Evolutionary conservation across 2,797 vertebrate species (phyloP).

Genomic region (Myotis findleyi): DNA sequence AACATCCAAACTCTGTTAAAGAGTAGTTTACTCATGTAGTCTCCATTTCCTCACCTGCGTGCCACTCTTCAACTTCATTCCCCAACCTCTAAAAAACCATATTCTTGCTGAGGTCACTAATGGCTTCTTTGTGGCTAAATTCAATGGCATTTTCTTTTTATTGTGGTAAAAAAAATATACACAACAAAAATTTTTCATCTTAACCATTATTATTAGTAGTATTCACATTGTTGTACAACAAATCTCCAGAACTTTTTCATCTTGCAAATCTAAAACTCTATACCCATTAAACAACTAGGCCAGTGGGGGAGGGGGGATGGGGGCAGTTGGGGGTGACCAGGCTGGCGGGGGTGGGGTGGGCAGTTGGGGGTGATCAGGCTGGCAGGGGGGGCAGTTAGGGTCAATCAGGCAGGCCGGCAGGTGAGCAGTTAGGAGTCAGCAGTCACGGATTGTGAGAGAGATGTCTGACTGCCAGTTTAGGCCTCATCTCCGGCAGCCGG

Average conservation of each 20-base stretch:
- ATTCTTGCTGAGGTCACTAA: not conserved
- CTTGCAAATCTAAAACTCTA: not conserved
- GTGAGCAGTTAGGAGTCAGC: too few relatives aligned
- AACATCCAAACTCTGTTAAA: not conserved
- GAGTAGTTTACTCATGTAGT: not conserved
- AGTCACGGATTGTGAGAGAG: too few relatives aligned
- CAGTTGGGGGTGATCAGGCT: too few relatives aligned
- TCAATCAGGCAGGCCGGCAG: too few relatives aligned
- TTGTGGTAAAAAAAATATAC: not conserved
- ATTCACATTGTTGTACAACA: not conserved
- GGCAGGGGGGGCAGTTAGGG: too few relatives aligned
- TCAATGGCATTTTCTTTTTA: not conserved
- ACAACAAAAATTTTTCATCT: not conserved
- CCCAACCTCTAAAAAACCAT: not conserved
- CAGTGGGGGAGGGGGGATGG: too few relatives aligned
- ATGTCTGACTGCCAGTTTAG: too few relatives aligned
- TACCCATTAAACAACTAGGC: not conserved
- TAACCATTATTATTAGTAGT: not conserved
- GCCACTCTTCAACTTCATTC: not conserved
- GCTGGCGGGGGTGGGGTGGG: too few relatives aligned
- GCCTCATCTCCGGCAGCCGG: too few relatives aligned
- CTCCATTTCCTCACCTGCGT: not conserved
- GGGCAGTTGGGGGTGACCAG: too few relatives aligned
- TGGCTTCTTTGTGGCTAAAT: not conserved
- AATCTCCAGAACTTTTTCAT: not conserved